Base-by-base conservation (phyloP, 2,888 invertebrate species). In the Ethmia dodecea region DNA sequence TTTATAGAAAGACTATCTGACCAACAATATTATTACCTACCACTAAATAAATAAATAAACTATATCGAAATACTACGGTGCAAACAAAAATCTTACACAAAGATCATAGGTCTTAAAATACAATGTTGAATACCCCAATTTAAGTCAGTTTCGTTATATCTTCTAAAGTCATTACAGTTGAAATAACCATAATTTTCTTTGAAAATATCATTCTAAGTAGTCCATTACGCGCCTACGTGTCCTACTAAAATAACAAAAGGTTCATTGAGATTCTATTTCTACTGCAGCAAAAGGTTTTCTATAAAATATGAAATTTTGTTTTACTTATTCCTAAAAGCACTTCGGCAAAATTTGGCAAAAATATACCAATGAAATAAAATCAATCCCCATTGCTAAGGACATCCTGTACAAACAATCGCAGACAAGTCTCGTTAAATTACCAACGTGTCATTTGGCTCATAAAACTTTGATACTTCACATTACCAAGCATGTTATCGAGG, bases 221-320 rank as follows among this genome's bases (percentile, higher is more conserved):
- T 51, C 56, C 49, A 61, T 64, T 60, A 63, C 33, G 40, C 71
- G 58, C 75, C 74, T 64, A 76, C 74, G 57, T 50, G 45, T 42
- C 20, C 46, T 31, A 52, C 55, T 54, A 46, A 55, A 50, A 45
- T 47, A 45, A 44, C 42, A 44, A 49, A 43, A 38, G 40, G 49
- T 46, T 49, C 55, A 54, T 50, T 49, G 43, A 45, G 37, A 43
- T 41, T 52, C 55, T 55, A 52, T 52, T 49, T 45, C 31, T 38
- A 41, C 42, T 47, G 43, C 46, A 49, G 45, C 44, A 45, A 43
- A 47, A 41, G 40, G 42, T 40, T 30, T 20, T 13, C 18, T 11
- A 30, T n/a, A n/a, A n/a, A n/a, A 18, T 18, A 18, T 18, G 4
- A n/a, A 22, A 22, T 22, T n/a, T 8, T 22, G n/a, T 22, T 22